A percentile compares a stretch with the other conserved stretches of the same genome.
Conservation (phyloP, 2,888 invertebrate genomes). For the Macaria notata region DNA sequence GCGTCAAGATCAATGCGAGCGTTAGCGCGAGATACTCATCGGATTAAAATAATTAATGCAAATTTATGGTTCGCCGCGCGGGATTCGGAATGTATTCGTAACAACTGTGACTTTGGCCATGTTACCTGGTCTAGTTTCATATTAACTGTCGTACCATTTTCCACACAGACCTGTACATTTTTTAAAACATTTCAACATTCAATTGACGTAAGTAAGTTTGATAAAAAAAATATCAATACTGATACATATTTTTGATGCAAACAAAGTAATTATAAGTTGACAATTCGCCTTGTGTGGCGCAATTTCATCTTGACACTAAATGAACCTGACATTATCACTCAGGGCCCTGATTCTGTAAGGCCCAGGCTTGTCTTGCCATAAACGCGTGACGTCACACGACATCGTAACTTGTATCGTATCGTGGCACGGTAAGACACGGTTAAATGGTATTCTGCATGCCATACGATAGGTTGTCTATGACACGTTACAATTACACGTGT, state of each 20-base stretch:
- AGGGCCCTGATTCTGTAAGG: too few relatives aligned
- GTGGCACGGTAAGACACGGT: too few relatives aligned
- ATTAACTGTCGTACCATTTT: slow-evolving; percentile 17
- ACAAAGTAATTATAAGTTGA: slow-evolving; percentile 5
- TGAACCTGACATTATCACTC: slow-evolving; percentile 32
- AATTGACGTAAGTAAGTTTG: too few relatives aligned
- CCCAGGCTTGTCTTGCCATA: too few relatives aligned
- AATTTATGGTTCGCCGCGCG: slow-evolving; percentile 48
- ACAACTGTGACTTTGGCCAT: slow-evolving; percentile 15
- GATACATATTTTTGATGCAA: too few relatives aligned
- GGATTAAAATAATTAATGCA: slow-evolving; percentile 62
- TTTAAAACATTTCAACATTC: too few relatives aligned
- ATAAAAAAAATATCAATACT: too few relatives aligned
- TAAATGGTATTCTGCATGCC: too few relatives aligned
- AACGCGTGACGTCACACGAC: too few relatives aligned
- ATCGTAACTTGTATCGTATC: too few relatives aligned
- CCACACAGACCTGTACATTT: not conserved
- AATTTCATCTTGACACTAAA: slow-evolving; percentile 23
- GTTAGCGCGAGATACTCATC: slow-evolving; percentile 56
- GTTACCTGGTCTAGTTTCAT: slow-evolving; percentile 29
- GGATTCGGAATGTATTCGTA: slow-evolving; percentile 38
- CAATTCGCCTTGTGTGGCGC: slow-evolving; percentile 18
- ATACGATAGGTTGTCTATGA: too few relatives aligned
- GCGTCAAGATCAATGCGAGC: slow-evolving; percentile 55
- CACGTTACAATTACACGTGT: too few relatives aligned